Conservation (phyloP, 1,140 invertebrate genomes). For the Drosophila funebris region DNA sequence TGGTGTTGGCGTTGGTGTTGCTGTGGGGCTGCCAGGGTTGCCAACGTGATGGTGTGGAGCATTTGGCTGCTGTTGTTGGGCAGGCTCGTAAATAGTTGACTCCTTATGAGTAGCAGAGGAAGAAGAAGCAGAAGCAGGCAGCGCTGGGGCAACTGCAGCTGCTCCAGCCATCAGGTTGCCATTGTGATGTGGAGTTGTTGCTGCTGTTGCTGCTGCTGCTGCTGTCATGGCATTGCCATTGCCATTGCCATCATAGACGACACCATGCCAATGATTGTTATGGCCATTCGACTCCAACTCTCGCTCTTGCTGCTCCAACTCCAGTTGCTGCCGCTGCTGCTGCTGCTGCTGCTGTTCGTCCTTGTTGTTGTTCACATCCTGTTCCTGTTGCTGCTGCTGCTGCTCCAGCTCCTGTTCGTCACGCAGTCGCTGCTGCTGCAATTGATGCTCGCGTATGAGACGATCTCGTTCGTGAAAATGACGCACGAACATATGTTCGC, state of each 20-base stretch:
- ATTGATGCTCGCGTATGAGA: conserved; percentile 81
- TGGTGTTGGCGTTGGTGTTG: too few species aligned
- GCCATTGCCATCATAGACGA: conserved; percentile 71
- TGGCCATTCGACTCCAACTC: conserved; percentile 46
- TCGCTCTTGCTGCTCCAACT: conserved; percentile 15
- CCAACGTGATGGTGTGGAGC: conserved; percentile 43
- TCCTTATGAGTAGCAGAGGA: conserved; percentile 35
- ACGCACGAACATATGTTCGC: conserved; percentile 74
- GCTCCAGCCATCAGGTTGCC: too few species aligned
- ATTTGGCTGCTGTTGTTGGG: conserved; percentile 31
- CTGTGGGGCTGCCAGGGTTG: conserved; percentile 25
- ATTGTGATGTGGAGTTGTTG: background rate
- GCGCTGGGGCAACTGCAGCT: background rate
- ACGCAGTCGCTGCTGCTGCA: conserved; percentile 74
- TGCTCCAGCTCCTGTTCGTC: conserved; percentile 50
- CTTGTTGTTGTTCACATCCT: conserved; percentile 24
- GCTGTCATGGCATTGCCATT: conserved; percentile 44
- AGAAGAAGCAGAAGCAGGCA: conserved; percentile 15
- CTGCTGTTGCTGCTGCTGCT: conserved; percentile 6
- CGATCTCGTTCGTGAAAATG: conserved; percentile 83
- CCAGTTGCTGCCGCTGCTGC: conserved; percentile 6
- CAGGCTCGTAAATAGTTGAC: conserved; percentile 64
- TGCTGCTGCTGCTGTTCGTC: conserved; percentile 11
- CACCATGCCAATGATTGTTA: conserved; percentile 80
- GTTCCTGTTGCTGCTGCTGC: conserved; percentile 11